A percentile compares a stretch with the other conserved stretches of the same genome.
Conservation (phyloP, 1,140 invertebrate genomes). For the Melitaea cinxia region DNA sequence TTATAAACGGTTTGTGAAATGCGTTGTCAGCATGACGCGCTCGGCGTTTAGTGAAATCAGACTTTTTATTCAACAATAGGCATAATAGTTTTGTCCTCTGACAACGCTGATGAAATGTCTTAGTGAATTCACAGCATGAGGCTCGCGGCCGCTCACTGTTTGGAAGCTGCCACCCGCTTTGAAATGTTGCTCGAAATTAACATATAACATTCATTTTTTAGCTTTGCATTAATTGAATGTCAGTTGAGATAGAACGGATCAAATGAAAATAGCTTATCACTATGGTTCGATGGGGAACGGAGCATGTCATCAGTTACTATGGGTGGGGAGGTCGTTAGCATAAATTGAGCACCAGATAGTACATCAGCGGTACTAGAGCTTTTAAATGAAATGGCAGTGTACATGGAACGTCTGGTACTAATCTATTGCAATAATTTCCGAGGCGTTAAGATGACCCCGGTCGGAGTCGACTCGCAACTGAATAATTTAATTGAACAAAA, state of each 20-base stretch:
- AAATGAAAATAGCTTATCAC: conserved; percentile 52
- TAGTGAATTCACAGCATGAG: conserved; percentile 68
- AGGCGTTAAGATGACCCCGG: conserved; percentile 64
- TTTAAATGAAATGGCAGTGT: conserved; percentile 57
- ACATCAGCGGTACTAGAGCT: conserved; percentile 41
- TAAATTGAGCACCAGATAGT: conserved; percentile 48
- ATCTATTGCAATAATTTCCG: conserved; percentile 74
- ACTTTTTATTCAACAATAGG: conserved; percentile 54
- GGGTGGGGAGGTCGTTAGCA: conserved; percentile 53
- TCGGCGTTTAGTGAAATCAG: conserved; percentile 56
- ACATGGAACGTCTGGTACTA: conserved; percentile 50
- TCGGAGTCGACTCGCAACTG: conserved; percentile 53
- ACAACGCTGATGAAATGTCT: conserved; percentile 72
- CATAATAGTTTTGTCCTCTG: conserved; percentile 65
- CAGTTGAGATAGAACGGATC: conserved; percentile 43
- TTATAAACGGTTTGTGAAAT: conserved; percentile 76
- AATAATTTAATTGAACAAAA: conserved; percentile 81
- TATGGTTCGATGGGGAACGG: conserved; percentile 45
- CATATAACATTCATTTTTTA: conserved; percentile 72
- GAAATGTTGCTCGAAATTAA: conserved; percentile 60
- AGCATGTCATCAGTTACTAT: conserved; percentile 46
- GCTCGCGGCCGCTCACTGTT: conserved; percentile 59
- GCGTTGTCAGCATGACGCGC: conserved; percentile 77
- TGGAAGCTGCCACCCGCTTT: conserved; percentile 66
- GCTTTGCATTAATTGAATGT: conserved; percentile 51